Conservation (phyloP, 2,113 vertebrate species). For the Arizona elegans region DNA sequence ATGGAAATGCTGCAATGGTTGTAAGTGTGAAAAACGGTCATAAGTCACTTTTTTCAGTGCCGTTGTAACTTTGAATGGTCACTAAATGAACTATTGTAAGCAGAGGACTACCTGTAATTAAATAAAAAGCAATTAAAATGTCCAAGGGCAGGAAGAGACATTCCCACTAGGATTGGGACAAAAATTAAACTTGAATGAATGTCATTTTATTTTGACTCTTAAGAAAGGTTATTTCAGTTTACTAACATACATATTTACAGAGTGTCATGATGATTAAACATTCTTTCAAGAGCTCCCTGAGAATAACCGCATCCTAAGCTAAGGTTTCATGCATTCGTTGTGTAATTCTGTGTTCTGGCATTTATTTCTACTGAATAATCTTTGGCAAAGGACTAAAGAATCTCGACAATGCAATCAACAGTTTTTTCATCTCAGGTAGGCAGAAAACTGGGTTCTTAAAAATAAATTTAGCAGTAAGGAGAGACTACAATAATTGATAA, state of each 20-base stretch:
- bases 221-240: neutral
- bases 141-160: neutral
- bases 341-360: neutral
- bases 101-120: neutral
- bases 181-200: neutral
- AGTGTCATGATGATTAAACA: slow-evolving; percentile 7
- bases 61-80: too few relatives aligned
- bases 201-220: neutral
- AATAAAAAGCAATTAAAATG: neutral
- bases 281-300: neutral
- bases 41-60: too few relatives aligned
- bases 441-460: slow-evolving; percentile 17
- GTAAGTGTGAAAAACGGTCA: too few relatives aligned
- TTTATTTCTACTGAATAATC: slow-evolving; percentile 28
- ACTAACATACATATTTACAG: neutral
- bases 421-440: slow-evolving; percentile 14
- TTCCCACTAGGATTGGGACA: neutral
- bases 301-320: neutral
- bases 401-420: slow-evolving; percentile 17
- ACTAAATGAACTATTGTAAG: too few relatives aligned
- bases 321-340: neutral
- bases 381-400: slow-evolving; percentile 18
- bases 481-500: slow-evolving; percentile 20
- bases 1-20: too few relatives aligned
- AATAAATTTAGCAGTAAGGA: slow-evolving; percentile 27